Evolutionary conservation across 2,113 vertebrate genomes (phyloP).

Genomic region (Diadophis punctatus): DNA sequence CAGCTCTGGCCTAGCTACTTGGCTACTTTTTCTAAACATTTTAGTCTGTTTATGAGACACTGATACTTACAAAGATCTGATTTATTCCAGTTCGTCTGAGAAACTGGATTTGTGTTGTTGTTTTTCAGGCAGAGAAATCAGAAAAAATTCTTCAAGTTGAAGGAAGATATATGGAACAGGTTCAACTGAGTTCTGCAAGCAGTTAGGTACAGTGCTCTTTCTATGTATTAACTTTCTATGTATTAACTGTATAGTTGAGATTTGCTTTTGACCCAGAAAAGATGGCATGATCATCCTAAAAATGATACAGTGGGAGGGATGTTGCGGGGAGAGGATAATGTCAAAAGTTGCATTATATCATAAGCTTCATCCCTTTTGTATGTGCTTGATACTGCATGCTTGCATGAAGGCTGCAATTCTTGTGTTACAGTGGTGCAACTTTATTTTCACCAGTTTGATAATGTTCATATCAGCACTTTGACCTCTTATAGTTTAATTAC

Average conservation of each 20-base stretch:
- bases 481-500: not conserved
- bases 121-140: conserved; percentile 57
- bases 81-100: conserved; percentile 26
- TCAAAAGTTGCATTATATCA: not conserved
- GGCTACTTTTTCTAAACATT: not conserved
- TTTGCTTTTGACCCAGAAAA: not conserved
- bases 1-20: not conserved
- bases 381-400: not conserved
- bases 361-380: not conserved
- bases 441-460: not conserved
- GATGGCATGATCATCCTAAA: not conserved
- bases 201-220: conserved; percentile 39
- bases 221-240: not conserved
- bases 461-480: not conserved
- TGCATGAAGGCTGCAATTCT: not conserved
- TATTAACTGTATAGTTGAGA: not conserved
- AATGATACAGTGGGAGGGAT: not conserved
- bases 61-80: conserved; percentile 7
- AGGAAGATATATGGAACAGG: conserved; percentile 12
- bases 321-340: not conserved
- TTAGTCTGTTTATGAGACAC: not conserved
- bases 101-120: conserved; percentile 33
- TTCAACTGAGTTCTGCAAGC: conserved; percentile 1
- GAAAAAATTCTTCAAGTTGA: conserved; percentile 48
- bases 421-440: not conserved